Percentiles rank a stretch among this genome's conserved stretches.
Conservation (phyloP, 1,140 invertebrate species). For the Andrena cerasifolii region DNA sequence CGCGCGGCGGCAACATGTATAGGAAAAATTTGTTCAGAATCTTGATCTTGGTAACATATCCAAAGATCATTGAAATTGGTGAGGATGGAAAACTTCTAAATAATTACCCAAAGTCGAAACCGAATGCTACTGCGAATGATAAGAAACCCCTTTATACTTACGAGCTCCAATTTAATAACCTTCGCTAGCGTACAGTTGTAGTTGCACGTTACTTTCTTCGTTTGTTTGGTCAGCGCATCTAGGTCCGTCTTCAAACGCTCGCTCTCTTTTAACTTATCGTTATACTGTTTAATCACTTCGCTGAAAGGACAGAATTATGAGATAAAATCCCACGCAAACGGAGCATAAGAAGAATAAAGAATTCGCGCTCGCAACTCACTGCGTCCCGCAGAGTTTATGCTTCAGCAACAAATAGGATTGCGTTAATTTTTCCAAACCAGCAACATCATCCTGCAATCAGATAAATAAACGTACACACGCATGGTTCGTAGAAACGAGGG, state of each 20-base stretch:
- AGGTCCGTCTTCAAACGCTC: constrained; percentile 61
- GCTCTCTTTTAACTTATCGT: constrained; percentile 67
- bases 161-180: constrained; percentile 61
- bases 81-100: too few species aligned
- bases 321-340: constrained; percentile 1
- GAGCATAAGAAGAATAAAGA: neutral
- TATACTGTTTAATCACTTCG: constrained; percentile 67
- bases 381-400: constrained; percentile 65
- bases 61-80: too few species aligned
- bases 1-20: too few species aligned
- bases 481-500: neutral
- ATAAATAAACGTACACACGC: neutral
- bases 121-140: too few species aligned
- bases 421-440: constrained; percentile 48
- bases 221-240: constrained; percentile 31
- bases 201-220: constrained; percentile 45
- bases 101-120: too few species aligned
- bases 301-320: constrained; percentile 56
- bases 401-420: constrained; percentile 65
- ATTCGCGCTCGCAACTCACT: constrained; percentile 62
- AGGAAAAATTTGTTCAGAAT: too few species aligned
- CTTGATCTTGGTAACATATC: too few species aligned
- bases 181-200: constrained; percentile 59
- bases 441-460: constrained; percentile 51
- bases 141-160: constrained; percentile 58